A percentile compares a stretch with the other conserved stretches of the same genome.
These are phyloP conservation scores for Drosophila setifemur DNA, from an alignment of 1,140 invertebrate species.

Conservation along the genomic window DNA sequence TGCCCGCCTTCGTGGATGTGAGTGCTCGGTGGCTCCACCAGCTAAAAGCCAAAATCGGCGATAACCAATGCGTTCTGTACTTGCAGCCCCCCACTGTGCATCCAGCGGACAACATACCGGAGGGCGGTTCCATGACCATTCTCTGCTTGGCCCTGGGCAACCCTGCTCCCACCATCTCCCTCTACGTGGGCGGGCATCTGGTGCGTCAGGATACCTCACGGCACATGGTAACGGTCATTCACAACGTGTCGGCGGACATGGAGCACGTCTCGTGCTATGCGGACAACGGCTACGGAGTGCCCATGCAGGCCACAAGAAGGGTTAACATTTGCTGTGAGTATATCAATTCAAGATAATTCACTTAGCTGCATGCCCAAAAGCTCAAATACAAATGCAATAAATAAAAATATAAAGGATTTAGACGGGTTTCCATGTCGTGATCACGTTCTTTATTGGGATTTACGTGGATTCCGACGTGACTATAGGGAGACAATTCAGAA, in stretches of 20 bases:
- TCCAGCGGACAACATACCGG: constrained; percentile 90
- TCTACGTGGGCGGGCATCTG: constrained; percentile 87
- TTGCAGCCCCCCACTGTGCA: constrained; percentile 90
- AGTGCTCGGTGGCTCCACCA: constrained; percentile 47
- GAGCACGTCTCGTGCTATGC: constrained; percentile 92
- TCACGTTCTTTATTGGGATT: too few relatives aligned
- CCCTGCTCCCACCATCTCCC: constrained; percentile 90
- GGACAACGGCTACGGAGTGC: constrained; percentile 92
- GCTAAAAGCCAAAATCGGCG: neutral
- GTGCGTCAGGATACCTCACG: constrained; percentile 89
- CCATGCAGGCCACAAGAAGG: constrained; percentile 90
- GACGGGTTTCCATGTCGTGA: too few relatives aligned
- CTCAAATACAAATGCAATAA: neutral
- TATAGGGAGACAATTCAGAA: too few relatives aligned
- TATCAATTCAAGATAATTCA: neutral
- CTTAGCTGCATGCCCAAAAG: neutral
- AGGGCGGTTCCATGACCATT: constrained; percentile 92
- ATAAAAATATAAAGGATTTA: too few relatives aligned
- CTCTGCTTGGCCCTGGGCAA: constrained; percentile 92
- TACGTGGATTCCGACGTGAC: too few relatives aligned
- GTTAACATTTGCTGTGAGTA: constrained; percentile 91
- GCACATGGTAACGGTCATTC: constrained; percentile 91
- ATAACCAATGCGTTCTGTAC: constrained; percentile 15
- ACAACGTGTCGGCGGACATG: constrained; percentile 92
- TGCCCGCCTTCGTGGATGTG: constrained; percentile 92